Percentiles rank a stretch among this genome's conserved stretches.
phyloP scores from a whole-genome alignment of 2,797 vertebrate species.

The Leucoraja ocellata region DNA sequence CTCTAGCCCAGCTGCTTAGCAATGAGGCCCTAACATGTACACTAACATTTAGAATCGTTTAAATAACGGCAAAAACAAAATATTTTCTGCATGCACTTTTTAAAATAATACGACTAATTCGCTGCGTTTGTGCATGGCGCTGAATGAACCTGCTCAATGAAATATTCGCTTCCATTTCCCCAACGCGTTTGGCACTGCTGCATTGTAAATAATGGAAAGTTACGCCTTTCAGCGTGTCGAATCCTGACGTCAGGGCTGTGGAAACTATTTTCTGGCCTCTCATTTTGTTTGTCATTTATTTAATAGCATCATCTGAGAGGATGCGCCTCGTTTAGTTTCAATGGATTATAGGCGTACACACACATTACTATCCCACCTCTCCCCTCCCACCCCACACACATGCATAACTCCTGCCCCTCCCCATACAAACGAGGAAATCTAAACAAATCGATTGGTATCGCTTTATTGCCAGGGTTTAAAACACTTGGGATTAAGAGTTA shows the following conservation, averaged over 20 bases:
- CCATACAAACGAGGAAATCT: not conserved
- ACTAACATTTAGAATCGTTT: not conserved
- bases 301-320: not conserved
- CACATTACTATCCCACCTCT: not conserved
- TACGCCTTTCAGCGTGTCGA: not conserved
- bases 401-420: too few species aligned
- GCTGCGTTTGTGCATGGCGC: not conserved
- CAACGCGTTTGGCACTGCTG: not conserved
- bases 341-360: not conserved
- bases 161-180: not conserved
- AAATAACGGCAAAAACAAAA: not conserved
- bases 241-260: not conserved
- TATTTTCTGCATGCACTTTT: not conserved
- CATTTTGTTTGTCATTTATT: constrained; percentile 3
- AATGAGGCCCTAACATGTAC: not conserved
- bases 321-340: not conserved
- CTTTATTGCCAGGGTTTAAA: not conserved
- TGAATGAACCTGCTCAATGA: not conserved
- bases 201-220: constrained; percentile 24
- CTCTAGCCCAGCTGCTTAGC: not conserved
- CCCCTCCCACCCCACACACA: not conserved
- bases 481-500: not conserved
- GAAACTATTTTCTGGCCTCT: not conserved
- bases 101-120: not conserved
- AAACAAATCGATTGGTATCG: not conserved